These are phyloP conservation scores for Eulimnadia texana DNA, from an alignment of 1,140 invertebrate species.

Conservation along the genomic window DNA sequence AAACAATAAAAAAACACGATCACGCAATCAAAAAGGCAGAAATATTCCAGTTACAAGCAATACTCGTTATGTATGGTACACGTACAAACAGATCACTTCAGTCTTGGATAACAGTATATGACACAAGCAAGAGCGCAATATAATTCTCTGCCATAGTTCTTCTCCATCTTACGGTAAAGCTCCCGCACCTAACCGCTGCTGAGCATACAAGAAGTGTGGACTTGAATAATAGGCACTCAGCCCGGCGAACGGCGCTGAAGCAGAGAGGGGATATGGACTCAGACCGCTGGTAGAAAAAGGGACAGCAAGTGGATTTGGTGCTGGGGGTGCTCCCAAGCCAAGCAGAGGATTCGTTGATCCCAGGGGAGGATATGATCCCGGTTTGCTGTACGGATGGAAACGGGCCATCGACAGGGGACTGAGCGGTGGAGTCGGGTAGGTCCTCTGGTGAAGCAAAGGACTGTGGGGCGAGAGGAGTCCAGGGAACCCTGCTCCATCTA, in stretches of 20 bases:
- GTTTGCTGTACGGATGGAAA: constrained; percentile 36
- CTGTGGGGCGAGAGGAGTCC: constrained; percentile 18
- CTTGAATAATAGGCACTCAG: background rate
- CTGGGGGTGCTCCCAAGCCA: background rate
- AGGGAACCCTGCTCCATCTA: constrained; percentile 24
- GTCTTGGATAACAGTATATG: background rate
- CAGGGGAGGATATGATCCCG: background rate
- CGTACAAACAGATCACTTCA: too few species aligned
- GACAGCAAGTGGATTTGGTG: background rate
- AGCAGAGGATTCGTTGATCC: background rate
- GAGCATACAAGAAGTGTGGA: background rate
- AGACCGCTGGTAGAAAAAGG: background rate
- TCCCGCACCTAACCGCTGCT: background rate
- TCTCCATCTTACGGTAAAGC: background rate
- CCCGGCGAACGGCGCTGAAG: background rate
- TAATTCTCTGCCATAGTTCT: too few species aligned
- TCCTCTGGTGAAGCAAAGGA: constrained; percentile 37
- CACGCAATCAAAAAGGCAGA: background rate
- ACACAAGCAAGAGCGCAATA: too few species aligned
- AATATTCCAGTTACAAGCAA: background rate
- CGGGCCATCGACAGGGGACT: constrained; percentile 33
- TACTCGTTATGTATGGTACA: background rate
- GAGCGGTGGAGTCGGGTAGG: constrained; percentile 37
- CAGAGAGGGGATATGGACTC: background rate
- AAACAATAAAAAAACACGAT: background rate